Conservation (phyloP, 2,113 vertebrate species). For the Isurus oxyrinchus region DNA sequence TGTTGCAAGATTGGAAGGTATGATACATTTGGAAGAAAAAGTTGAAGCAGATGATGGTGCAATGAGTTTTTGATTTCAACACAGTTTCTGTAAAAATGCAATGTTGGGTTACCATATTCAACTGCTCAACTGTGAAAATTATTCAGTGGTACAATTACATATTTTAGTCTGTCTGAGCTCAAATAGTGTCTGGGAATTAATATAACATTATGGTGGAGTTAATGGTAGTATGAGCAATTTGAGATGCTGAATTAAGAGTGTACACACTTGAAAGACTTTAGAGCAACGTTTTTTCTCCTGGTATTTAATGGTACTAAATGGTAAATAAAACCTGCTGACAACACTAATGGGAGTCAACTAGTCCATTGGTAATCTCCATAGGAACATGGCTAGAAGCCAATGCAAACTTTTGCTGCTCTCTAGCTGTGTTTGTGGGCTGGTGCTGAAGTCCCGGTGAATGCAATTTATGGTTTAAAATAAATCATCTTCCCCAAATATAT, state of each 20-base stretch:
- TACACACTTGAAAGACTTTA: background rate
- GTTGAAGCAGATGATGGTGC: conserved; percentile 2
- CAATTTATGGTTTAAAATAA: background rate
- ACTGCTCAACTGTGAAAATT: background rate
- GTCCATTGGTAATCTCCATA: background rate
- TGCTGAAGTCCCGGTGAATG: background rate
- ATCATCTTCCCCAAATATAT: background rate
- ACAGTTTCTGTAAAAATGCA: background rate
- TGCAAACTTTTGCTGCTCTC: background rate
- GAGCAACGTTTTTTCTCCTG: background rate
- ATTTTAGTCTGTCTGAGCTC: background rate
- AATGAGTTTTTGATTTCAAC: background rate
- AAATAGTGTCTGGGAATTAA: background rate
- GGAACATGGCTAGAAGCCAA: background rate
- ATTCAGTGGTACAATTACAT: background rate
- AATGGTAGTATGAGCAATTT: background rate
- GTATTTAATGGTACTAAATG: background rate
- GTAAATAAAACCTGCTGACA: conserved; percentile 17
- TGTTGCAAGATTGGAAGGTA: background rate
- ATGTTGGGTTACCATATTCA: background rate
- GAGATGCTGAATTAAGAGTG: background rate
- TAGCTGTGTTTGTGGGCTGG: background rate
- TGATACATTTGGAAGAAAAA: background rate
- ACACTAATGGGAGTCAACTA: background rate
- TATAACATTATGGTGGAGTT: background rate